These are phyloP conservation scores for Amphipoea oculea DNA, from an alignment of 2,888 invertebrate species.

Conservation along the genomic window DNA sequence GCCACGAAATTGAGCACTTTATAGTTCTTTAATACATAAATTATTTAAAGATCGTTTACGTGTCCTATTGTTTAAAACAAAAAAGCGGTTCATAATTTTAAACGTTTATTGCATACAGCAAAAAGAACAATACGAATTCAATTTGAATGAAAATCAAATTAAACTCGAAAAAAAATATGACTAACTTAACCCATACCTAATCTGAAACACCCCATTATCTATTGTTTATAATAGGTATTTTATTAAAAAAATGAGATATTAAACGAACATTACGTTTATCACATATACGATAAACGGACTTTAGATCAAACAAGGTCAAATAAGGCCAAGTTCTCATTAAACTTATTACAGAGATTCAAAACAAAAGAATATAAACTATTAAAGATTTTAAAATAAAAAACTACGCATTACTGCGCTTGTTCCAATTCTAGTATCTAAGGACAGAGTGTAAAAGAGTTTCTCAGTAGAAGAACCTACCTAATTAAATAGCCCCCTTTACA, in stretches of 20 bases:
- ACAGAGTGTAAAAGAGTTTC: not conserved
- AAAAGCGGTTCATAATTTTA: not conserved
- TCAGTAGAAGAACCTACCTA: not conserved
- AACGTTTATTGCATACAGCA: slow-evolving; percentile 11
- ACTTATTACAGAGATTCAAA: slow-evolving; percentile 32
- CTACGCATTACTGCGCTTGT: not conserved
- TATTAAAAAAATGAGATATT: slow-evolving; percentile 24
- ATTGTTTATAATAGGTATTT: slow-evolving; percentile 15
- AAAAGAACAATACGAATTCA: not conserved
- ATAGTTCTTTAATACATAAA: not conserved
- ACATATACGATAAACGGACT: slow-evolving; percentile 24
- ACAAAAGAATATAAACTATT: slow-evolving; percentile 4
- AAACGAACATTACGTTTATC: slow-evolving; percentile 22
- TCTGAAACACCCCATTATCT: slow-evolving; percentile 10
- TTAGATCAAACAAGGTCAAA: slow-evolving; percentile 35
- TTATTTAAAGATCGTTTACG: not conserved
- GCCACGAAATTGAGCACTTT: not conserved
- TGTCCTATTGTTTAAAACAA: not conserved
- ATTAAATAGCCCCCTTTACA: not conserved
- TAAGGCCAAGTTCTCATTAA: slow-evolving; percentile 46
- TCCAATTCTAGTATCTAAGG: not conserved
- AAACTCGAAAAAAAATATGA: not conserved
- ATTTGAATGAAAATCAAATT: not conserved
- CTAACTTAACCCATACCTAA: not conserved
- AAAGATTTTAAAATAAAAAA: slow-evolving; percentile 1